Conservation (phyloP, 2,888 invertebrate genomes). For the Abrostola triplasia region DNA sequence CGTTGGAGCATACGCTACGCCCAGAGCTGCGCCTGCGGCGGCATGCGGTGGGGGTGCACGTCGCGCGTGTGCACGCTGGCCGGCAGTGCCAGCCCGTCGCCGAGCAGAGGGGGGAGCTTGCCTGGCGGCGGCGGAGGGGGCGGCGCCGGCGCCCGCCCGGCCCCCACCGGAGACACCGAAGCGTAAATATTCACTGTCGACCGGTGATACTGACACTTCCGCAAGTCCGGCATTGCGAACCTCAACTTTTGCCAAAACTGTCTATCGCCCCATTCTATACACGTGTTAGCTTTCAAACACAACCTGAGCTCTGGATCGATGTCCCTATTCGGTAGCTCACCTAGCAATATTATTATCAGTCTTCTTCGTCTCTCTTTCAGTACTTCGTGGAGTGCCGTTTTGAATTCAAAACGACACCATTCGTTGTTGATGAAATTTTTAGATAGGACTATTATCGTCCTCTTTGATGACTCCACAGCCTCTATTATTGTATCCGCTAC, state of each 20-base stretch:
- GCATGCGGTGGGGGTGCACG: conserved; percentile 87
- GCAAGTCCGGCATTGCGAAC: conserved; percentile 95
- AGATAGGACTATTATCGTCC: conserved; percentile 96
- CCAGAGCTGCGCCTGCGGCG: conserved; percentile 92
- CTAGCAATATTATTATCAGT: conserved; percentile 96
- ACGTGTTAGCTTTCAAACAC: conserved; percentile 96
- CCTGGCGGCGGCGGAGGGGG: conserved; percentile 89
- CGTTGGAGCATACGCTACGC: conserved; percentile 93
- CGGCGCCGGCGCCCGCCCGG: conserved; percentile 89
- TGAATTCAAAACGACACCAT: conserved; percentile 98
- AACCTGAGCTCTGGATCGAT: conserved; percentile 96
- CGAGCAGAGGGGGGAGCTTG: conserved; percentile 89
- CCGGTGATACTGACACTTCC: conserved; percentile 90
- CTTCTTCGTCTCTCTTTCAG: conserved; percentile 95
- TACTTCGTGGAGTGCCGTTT: conserved; percentile 96
- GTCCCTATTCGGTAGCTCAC: conserved; percentile 95
- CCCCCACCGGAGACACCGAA: conserved; percentile 88
- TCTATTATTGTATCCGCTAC: conserved; percentile 97
- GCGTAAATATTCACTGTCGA: conserved; percentile 93
- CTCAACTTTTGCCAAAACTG: conserved; percentile 99
- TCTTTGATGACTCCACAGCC: conserved; percentile 96
- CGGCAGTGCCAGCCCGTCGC: conserved; percentile 81
- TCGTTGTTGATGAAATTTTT: conserved; percentile 98
- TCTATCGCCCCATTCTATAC: conserved; percentile 97
- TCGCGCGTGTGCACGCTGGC: conserved; percentile 81